Conservation (phyloP, 2,888 invertebrate species). For the Tachina fera region DNA sequence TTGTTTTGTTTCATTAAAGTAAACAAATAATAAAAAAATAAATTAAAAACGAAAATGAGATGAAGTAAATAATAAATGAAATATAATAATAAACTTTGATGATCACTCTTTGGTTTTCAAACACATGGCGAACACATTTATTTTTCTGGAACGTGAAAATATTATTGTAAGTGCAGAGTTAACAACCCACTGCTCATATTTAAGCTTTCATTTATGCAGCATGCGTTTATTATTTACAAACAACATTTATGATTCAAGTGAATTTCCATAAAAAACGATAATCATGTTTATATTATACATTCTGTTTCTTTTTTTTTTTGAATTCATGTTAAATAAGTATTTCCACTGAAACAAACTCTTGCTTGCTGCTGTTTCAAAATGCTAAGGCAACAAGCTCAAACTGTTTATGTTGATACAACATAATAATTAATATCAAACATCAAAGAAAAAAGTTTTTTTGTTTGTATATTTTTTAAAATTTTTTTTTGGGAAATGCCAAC, state of each 20-base stretch:
- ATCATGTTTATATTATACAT: conserved; percentile 39
- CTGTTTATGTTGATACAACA: conserved; percentile 64
- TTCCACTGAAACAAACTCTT: conserved; percentile 11
- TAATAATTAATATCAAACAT: conserved; percentile 67
- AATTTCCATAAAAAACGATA: conserved; percentile 49
- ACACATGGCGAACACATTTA: conserved; percentile 70
- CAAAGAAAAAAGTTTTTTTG: conserved; percentile 44
- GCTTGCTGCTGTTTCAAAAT: neutral
- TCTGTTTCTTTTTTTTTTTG: neutral
- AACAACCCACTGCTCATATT: neutral
- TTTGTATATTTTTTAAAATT: neutral
- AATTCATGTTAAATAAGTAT: conserved; percentile 38
- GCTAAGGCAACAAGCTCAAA: conserved; percentile 25
- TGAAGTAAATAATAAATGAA: conserved; percentile 24
- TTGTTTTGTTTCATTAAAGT: conserved; percentile 21
- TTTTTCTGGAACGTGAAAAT: neutral
- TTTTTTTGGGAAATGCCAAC: conserved; percentile 29
- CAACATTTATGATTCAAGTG: conserved; percentile 53
- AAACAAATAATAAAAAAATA: conserved; percentile 55
- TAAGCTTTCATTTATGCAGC: conserved; percentile 10
- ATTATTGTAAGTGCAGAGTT: conserved; percentile 5
- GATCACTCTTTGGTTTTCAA: conserved; percentile 36
- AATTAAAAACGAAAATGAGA: conserved; percentile 14
- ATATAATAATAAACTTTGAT: conserved; percentile 58
- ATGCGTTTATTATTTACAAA: conserved; percentile 37